These are phyloP conservation scores for Embiotoca jacksoni DNA, from an alignment of 2,113 vertebrate genomes.

Conservation along the genomic window DNA sequence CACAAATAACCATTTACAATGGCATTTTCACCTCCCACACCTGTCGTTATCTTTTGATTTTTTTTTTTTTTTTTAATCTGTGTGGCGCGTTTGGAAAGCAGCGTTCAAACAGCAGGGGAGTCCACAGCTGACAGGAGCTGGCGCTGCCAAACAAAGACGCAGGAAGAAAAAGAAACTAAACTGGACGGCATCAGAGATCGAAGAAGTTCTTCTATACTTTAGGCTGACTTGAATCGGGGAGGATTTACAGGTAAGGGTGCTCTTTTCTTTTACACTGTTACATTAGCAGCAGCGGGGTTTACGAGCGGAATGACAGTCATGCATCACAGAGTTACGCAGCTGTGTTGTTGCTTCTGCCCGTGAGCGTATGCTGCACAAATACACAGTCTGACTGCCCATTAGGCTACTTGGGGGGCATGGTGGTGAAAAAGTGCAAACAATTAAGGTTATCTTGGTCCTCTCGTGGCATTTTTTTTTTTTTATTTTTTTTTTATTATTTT, in stretches of 20 bases:
- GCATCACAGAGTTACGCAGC: conserved; percentile 51
- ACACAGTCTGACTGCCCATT: neutral
- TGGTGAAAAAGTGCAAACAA: neutral
- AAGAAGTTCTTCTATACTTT: conserved; percentile 61
- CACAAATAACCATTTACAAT: neutral
- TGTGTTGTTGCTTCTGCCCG: conserved; percentile 42
- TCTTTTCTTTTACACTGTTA: neutral
- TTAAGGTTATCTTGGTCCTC: neutral
- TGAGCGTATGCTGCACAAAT: conserved; percentile 43
- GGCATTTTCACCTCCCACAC: conserved; percentile 31
- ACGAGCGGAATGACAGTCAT: conserved; percentile 7
- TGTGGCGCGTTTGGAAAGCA: conserved; percentile 22
- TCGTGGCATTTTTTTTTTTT: neutral
- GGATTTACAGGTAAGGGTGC: conserved; percentile 59
- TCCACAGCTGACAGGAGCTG: conserved; percentile 44
- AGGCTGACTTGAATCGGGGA: conserved; percentile 10
- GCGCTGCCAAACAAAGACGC: conserved; percentile 57
- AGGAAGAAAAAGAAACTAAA: conserved; percentile 20
- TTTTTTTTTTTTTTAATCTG: neutral
- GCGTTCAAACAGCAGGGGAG: conserved; percentile 52
- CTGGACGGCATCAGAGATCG: conserved; percentile 14
- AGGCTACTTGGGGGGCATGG: conserved; percentile 2
- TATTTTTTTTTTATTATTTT: neutral
- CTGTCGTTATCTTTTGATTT: neutral
- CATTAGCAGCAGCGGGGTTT: neutral